Conservation (phyloP, 2,113 vertebrate genomes). For the human (Homo sapiens) region GRCh38 chr2:116585501-116586000, state of each 20-base stretch:
- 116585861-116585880: constrained; percentile 45
- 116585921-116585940: constrained; percentile 52
- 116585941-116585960: not conserved
- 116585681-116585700: not conserved
- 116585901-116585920: constrained; percentile 24
- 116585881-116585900: constrained; percentile 49
- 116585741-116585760: not conserved
- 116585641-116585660: not conserved
- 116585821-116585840: constrained; percentile 30
- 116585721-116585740: not conserved
- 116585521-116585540: not conserved
- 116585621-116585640: not conserved
- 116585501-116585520: not conserved
- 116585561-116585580: not conserved
- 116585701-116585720: constrained; percentile 8
- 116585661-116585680: not conserved
- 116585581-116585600: not conserved
- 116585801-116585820: not conserved
- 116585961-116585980: constrained; percentile 42
- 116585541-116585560: not conserved
- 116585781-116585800: not conserved
- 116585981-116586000: constrained; percentile 3
- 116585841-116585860: not conserved
- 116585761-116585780: not conserved
- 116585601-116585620: not conserved